A percentile compares a stretch with the other conserved stretches of the same genome.
These are phyloP conservation scores for Epirrhoe alternata DNA, from an alignment of 2,888 invertebrate species.

Conservation along the genomic window DNA sequence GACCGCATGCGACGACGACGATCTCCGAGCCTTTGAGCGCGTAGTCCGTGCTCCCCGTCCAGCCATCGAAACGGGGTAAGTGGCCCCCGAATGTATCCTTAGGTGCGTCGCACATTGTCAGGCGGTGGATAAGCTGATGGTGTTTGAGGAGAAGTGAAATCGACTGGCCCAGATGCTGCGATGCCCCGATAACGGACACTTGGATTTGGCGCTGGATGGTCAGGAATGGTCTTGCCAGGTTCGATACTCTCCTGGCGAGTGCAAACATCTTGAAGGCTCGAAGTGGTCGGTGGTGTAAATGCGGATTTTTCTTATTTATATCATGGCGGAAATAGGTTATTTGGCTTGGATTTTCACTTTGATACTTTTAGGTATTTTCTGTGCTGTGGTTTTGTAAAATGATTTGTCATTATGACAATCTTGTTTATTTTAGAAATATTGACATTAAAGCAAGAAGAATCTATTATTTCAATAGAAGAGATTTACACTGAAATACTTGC, in stretches of 20 bases:
- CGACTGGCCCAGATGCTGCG: slow-evolving; percentile 30
- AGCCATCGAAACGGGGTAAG: slow-evolving; percentile 30
- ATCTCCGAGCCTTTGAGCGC: slow-evolving; percentile 26
- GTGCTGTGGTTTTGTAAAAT: neutral
- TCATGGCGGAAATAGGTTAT: slow-evolving; percentile 6
- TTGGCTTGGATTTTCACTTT: neutral
- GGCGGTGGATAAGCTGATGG: slow-evolving; percentile 29
- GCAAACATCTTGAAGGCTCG: slow-evolving; percentile 14
- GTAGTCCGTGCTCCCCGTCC: slow-evolving; percentile 23
- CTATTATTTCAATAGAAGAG: no score
- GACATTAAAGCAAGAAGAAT: no score
- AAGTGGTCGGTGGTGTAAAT: slow-evolving; percentile 2
- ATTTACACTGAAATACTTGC: no score
- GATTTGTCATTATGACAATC: neutral
- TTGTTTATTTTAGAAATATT: neutral
- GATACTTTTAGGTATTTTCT: neutral
- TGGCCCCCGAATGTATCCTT: slow-evolving; percentile 25
- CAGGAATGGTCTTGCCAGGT: slow-evolving; percentile 20
- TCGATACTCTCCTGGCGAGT: slow-evolving; percentile 6
- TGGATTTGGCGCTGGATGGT: slow-evolving; percentile 24
- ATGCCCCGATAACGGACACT: slow-evolving; percentile 33
- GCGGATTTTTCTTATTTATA: neutral
- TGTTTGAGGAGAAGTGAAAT: slow-evolving; percentile 31
- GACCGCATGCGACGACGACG: slow-evolving; percentile 32
- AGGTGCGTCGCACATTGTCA: slow-evolving; percentile 21